phyloP scores from a whole-genome alignment of 2,797 vertebrate genomes.

The Paedocypris micromegethes region DNA sequence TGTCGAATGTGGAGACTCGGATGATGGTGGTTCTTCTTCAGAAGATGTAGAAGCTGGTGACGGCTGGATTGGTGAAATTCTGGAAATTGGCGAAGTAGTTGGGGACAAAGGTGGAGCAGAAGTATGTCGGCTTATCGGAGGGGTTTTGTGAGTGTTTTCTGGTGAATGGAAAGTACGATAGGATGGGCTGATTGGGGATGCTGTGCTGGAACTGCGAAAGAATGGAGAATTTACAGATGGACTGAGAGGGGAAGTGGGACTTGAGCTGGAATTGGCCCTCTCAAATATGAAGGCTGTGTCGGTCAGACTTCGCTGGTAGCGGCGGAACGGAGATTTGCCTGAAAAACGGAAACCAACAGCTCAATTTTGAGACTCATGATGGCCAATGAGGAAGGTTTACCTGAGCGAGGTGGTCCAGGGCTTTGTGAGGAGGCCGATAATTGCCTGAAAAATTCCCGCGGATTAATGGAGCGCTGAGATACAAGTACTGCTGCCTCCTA shows the following conservation, averaged over 20 bases:
- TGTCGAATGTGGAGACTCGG: conserved; percentile 55
- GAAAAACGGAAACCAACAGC: conserved; percentile 13
- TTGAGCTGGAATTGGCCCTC: conserved; percentile 57
- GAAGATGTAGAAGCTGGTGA: conserved; percentile 37
- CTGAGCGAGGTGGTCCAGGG: conserved; percentile 62
- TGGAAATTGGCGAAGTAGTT: conserved; percentile 43
- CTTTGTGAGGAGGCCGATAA: conserved; percentile 65
- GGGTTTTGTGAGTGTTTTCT: conserved; percentile 47
- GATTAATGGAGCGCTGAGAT: conserved; percentile 74
- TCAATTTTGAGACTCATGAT: neutral
- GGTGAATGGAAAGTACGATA: conserved; percentile 56
- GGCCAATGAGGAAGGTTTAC: conserved; percentile 46
- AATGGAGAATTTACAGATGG: conserved; percentile 67
- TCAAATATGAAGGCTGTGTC: conserved; percentile 80
- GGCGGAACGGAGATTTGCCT: conserved; percentile 71
- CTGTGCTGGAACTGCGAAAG: conserved; percentile 58
- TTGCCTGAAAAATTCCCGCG: conserved; percentile 78
- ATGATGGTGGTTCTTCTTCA: conserved; percentile 50
- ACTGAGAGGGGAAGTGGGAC: conserved; percentile 57
- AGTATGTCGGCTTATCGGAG: conserved; percentile 51
- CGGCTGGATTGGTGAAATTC: conserved; percentile 39
- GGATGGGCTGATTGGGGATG: conserved; percentile 60
- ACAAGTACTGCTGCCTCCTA: conserved; percentile 77
- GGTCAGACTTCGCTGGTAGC: conserved; percentile 83
- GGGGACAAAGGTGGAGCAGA: conserved; percentile 44